Percentiles rank a stretch among this genome's conserved stretches.
These are phyloP conservation scores for Sycophila sp. DNA, from an alignment of 1,140 invertebrate species.

Conservation along the genomic window DNA sequence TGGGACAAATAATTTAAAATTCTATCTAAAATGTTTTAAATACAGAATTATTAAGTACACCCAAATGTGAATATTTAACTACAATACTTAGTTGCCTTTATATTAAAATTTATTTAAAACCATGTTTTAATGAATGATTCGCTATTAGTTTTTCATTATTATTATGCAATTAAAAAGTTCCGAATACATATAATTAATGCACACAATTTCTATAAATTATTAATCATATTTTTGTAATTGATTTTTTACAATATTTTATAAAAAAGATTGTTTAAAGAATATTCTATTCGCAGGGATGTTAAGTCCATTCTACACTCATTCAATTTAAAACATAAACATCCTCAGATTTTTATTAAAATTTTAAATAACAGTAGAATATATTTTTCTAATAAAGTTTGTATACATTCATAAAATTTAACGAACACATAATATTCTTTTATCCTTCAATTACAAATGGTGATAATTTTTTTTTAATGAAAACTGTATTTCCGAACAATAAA, in stretches of 20 bases:
- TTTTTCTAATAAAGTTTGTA: too few relatives aligned
- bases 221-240: conserved; percentile 11
- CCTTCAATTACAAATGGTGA: not conserved
- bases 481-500: not conserved
- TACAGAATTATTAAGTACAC: conserved; percentile 29
- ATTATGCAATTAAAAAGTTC: conserved; percentile 12
- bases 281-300: not conserved
- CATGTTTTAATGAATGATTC: not conserved
- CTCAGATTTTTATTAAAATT: conserved; percentile 7
- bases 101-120: not conserved
- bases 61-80: not conserved
- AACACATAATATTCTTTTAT: not conserved
- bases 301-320: not conserved
- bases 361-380: not conserved
- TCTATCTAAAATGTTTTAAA: conserved; percentile 15
- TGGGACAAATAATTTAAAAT: conserved; percentile 4
- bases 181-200: conserved; percentile 12
- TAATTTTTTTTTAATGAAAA: conserved; percentile 1
- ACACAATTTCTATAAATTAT: conserved; percentile 1
- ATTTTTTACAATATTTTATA: not conserved
- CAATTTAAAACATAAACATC: conserved; percentile 17
- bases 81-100: not conserved
- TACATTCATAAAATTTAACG: not conserved
- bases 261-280: not conserved
- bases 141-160: conserved; percentile 10